Evolutionary conservation across 2,888 invertebrate species (phyloP).

Genomic region (Coenonympha arcania): DNA sequence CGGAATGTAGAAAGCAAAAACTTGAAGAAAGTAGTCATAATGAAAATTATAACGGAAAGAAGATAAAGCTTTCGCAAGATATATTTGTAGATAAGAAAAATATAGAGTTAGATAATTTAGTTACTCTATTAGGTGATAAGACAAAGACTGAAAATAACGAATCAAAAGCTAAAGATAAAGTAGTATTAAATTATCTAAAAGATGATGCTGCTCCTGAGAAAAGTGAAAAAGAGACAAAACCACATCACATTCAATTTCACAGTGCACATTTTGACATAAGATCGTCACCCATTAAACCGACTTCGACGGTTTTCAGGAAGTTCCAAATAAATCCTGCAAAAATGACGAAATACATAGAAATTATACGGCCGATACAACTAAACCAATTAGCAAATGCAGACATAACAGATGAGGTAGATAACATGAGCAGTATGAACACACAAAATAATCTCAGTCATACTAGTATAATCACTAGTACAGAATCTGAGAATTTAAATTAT

Average conservation of each 20-base stretch:
- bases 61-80: constrained; percentile 20
- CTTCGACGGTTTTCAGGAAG: constrained; percentile 57
- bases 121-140: constrained; percentile 30
- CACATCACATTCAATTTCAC: constrained; percentile 52
- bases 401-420: constrained; percentile 6
- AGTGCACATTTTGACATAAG: constrained; percentile 66
- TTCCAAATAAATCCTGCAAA: constrained; percentile 62
- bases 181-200: constrained; percentile 18
- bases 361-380: constrained; percentile 48
- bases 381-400: constrained; percentile 28
- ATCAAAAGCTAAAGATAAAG: constrained; percentile 11
- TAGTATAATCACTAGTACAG: constrained; percentile 42
- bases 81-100: constrained; percentile 33
- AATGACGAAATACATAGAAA: constrained; percentile 51
- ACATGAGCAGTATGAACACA: constrained; percentile 18
- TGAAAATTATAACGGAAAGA: constrained; percentile 14
- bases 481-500: constrained; percentile 37
- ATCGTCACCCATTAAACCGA: constrained; percentile 64
- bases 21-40: constrained; percentile 11
- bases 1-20: constrained; percentile 23
- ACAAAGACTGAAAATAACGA: constrained; percentile 26
- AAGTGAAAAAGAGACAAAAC: constrained; percentile 25
- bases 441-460: constrained; percentile 48
- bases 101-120: constrained; percentile 43
- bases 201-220: constrained; percentile 20